Conservation (phyloP, 2,113 vertebrate genomes). For the Brienomyrus longianalis region DNA sequence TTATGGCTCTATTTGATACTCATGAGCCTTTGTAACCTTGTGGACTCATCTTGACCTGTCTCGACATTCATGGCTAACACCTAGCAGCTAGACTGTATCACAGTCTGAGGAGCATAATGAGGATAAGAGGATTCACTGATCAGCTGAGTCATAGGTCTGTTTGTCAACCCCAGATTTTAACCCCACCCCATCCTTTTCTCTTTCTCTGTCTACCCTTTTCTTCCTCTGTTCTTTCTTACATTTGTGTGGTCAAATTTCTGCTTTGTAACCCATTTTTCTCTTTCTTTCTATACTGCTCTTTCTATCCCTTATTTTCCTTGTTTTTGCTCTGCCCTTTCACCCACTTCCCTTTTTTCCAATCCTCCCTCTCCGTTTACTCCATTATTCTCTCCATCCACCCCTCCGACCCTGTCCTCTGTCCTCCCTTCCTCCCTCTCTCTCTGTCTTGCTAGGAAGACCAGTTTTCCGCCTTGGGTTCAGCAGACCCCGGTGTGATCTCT, state of each 20-base stretch:
- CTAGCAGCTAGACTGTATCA: background rate
- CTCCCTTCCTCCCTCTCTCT: conserved; percentile 44
- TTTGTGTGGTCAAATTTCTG: conserved; percentile 3
- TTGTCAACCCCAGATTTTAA: conserved; percentile 13
- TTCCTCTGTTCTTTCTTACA: conserved; percentile 12
- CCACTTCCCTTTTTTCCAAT: conserved; percentile 8
- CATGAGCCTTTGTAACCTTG: background rate
- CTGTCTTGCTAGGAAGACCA: conserved; percentile 64
- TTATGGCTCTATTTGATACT: background rate
- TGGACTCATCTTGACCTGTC: conserved; percentile 9
- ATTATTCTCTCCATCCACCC: conserved; percentile 34
- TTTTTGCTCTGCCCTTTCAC: conserved; percentile 13
- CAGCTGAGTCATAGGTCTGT: conserved; percentile 1
- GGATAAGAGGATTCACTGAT: conserved; percentile 6
- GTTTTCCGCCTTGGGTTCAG: conserved; percentile 69
- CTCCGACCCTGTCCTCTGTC: conserved; percentile 27
- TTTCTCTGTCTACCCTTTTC: conserved; percentile 20
- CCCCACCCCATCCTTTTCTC: conserved; percentile 23
- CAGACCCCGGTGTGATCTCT: conserved; percentile 46
- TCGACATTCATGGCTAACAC: conserved; percentile 4
- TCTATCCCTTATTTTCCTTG: background rate
- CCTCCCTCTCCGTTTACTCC: conserved; percentile 30
- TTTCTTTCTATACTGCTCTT: conserved; percentile 27
- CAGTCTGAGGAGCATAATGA: background rate
- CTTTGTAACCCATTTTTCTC: conserved; percentile 15